Conservation (phyloP, 2,797 vertebrate species). For the Etheostoma nigrum region DNA sequence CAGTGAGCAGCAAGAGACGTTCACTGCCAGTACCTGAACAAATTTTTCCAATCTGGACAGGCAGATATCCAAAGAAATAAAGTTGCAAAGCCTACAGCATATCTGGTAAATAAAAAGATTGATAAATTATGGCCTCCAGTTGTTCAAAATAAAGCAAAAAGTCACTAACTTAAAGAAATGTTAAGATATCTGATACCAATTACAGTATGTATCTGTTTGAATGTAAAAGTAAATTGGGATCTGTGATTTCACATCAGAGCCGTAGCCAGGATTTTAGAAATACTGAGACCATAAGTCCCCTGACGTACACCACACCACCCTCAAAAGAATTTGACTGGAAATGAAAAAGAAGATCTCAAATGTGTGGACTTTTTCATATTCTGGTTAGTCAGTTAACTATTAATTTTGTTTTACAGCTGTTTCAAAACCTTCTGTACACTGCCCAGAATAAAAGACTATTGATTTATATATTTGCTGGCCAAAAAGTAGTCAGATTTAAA, state of each 20-base stretch:
- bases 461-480: background rate
- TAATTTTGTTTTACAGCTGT: constrained; percentile 2
- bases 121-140: constrained; percentile 29
- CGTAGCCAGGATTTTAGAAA: constrained; percentile 18
- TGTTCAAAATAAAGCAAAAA: constrained; percentile 47
- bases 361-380: background rate
- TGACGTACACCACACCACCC: background rate
- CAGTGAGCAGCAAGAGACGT: constrained; percentile 17
- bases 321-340: background rate
- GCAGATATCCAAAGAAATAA: background rate
- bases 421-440: constrained; percentile 14
- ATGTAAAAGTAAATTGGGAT: constrained; percentile 16
- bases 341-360: background rate
- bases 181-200: constrained; percentile 18
- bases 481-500: constrained; percentile 6
- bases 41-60: constrained; percentile 25
- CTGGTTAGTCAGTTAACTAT: background rate
- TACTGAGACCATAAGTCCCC: background rate
- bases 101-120: constrained; percentile 20
- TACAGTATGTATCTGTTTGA: constrained; percentile 5
- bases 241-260: constrained; percentile 4
- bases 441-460: background rate
- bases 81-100: constrained; percentile 23
- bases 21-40: constrained; percentile 59
- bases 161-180: constrained; percentile 22